Evolutionary conservation across 2,797 vertebrate species (phyloP).

Genomic region (Uromys caudimaculatus): DNA sequence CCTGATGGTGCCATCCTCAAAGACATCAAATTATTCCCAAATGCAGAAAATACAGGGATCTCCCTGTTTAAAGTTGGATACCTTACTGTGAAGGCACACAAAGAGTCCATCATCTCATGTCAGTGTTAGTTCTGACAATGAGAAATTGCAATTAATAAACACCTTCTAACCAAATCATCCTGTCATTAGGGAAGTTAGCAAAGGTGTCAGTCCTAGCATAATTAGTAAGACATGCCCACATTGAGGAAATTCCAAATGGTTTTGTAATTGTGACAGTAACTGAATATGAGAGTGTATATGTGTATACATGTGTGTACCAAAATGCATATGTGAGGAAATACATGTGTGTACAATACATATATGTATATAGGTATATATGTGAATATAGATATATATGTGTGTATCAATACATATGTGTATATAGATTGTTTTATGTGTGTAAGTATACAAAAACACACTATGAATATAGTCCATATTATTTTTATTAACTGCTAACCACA

Average conservation of each 20-base stretch:
- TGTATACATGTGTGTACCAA: not conserved
- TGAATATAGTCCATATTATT: not conserved
- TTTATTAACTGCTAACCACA: conserved; percentile 1
- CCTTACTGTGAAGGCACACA: not conserved
- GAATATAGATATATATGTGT: not conserved
- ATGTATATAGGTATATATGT: not conserved
- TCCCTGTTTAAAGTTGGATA: not conserved
- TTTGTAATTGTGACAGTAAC: not conserved
- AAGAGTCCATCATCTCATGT: not conserved
- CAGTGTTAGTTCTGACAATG: not conserved
- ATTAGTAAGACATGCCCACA: not conserved
- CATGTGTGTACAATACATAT: not conserved
- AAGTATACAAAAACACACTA: not conserved
- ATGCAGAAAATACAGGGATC: not conserved
- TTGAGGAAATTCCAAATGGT: not conserved
- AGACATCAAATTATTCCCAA: not conserved
- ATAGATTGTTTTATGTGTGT: not conserved
- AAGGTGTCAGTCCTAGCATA: not conserved
- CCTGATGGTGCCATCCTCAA: not conserved
- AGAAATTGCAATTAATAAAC: not conserved
- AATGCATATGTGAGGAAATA: not conserved
- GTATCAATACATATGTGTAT: not conserved
- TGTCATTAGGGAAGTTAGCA: not conserved
- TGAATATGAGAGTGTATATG: not conserved
- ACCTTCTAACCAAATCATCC: not conserved